phyloP scores from a whole-genome alignment of 2,797 vertebrate genomes.

The Fundulus diaphanus region DNA sequence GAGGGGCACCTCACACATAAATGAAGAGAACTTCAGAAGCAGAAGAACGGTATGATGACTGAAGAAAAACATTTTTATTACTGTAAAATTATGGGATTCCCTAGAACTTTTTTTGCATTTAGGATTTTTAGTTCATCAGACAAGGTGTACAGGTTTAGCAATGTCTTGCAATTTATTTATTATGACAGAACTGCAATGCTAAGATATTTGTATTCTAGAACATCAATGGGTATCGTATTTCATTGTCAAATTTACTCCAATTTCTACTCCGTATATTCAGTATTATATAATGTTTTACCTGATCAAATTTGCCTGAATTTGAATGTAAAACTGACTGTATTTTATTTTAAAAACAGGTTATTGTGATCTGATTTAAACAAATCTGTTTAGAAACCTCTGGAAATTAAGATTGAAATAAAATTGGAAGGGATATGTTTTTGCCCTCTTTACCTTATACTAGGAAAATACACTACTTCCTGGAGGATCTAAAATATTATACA shows the following conservation, averaged over 20 bases:
- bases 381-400: not conserved
- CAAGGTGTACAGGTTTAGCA: not conserved
- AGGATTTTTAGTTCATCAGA: not conserved
- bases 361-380: not conserved
- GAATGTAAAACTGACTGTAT: not conserved
- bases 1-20: not conserved
- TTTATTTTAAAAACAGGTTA: not conserved
- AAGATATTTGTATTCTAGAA: not conserved
- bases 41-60: not conserved
- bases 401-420: not conserved
- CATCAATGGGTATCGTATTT: not conserved
- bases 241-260: not conserved
- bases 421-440: not conserved
- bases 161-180: not conserved
- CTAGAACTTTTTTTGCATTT: not conserved
- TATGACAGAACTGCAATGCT: not conserved
- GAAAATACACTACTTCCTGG: not conserved
- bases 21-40: not conserved
- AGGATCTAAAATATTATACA: too few species aligned
- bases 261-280: too few species aligned
- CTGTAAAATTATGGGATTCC: not conserved
- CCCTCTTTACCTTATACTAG: not conserved
- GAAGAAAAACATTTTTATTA: not conserved
- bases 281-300: too few species aligned
- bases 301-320: not conserved